A percentile compares a stretch with the other conserved stretches of the same genome.
phyloP scores from a whole-genome alignment of 1,140 invertebrate species.

The Cherax quadricarinatus region DNA sequence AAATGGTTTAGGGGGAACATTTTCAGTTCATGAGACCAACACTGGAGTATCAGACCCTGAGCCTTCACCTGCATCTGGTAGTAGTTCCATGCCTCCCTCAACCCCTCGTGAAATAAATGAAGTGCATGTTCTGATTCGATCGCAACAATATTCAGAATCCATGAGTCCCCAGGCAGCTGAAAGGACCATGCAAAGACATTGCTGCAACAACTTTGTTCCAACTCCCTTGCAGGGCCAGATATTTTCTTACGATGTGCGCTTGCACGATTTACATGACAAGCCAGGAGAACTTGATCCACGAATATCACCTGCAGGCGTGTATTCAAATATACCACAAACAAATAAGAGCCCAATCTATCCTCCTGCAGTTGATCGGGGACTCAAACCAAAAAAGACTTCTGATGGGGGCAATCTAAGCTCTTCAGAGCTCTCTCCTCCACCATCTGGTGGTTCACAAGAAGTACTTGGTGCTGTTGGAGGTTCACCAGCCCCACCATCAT shows the following conservation, averaged over 20 bases:
- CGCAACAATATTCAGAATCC: slow-evolving; percentile 42
- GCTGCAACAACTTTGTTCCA: slow-evolving; percentile 85
- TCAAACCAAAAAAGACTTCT: slow-evolving; percentile 73
- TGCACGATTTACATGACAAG: slow-evolving; percentile 50
- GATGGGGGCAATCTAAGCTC: slow-evolving; percentile 64
- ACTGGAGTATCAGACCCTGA: slow-evolving; percentile 65
- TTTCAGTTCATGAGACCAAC: slow-evolving; percentile 56
- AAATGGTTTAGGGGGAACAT: slow-evolving; percentile 42
- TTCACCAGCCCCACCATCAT: slow-evolving; percentile 72
- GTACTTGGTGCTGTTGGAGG: slow-evolving; percentile 67
- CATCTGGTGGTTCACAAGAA: slow-evolving; percentile 73
- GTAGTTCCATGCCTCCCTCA: slow-evolving; percentile 57
- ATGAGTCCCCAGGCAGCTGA: slow-evolving; percentile 57
- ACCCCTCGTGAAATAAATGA: slow-evolving; percentile 76
- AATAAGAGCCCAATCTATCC: slow-evolving; percentile 80
- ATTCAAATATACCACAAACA: slow-evolving; percentile 75
- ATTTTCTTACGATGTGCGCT: slow-evolving; percentile 73
- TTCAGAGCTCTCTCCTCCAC: slow-evolving; percentile 76
- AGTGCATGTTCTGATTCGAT: slow-evolving; percentile 80
- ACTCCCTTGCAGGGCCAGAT: slow-evolving; percentile 77
- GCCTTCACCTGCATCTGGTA: slow-evolving; percentile 70
- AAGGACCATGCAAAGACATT: slow-evolving; percentile 78
- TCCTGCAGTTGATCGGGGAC: slow-evolving; percentile 76
- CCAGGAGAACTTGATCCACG: slow-evolving; percentile 66
- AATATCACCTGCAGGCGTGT: slow-evolving; percentile 74